Conservation (phyloP, 2,888 invertebrate genomes). For the Linnaemya vulpina region DNA sequence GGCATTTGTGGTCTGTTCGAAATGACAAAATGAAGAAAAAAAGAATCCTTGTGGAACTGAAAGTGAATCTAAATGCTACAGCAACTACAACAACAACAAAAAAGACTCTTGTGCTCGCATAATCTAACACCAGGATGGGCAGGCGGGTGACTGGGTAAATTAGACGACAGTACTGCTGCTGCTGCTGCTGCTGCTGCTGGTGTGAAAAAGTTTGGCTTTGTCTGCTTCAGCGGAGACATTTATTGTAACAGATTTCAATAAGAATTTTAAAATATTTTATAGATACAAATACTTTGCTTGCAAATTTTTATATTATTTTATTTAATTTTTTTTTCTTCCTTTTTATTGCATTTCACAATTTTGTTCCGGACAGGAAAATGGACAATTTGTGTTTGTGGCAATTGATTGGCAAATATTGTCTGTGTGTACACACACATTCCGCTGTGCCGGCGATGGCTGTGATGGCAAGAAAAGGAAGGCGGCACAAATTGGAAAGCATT, state of each 20-base stretch:
- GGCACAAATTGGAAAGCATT: constrained; percentile 73
- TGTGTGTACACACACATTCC: constrained; percentile 48
- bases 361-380: constrained; percentile 82
- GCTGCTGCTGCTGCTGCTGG: no score
- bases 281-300: constrained; percentile 49
- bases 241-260: constrained; percentile 81
- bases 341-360: constrained; percentile 81
- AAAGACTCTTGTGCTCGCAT: constrained; percentile 28
- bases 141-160: constrained; percentile 54
- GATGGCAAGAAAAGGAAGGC: constrained; percentile 10
- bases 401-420: constrained; percentile 82
- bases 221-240: constrained; percentile 74
- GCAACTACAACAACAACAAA: neutral
- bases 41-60: constrained; percentile 39
- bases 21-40: constrained; percentile 39
- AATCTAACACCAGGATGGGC: constrained; percentile 5
- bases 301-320: constrained; percentile 61
- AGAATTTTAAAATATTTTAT: constrained; percentile 75
- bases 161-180: constrained; percentile 57
- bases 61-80: constrained; percentile 38
- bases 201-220: constrained; percentile 70
- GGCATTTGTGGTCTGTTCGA: constrained; percentile 61
- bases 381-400: constrained; percentile 82
- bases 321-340: constrained; percentile 51
- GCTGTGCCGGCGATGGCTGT: constrained; percentile 25